Evolutionary conservation across 2,797 vertebrate genomes (phyloP).

Genomic region (Yasuhikotakia modesta): DNA sequence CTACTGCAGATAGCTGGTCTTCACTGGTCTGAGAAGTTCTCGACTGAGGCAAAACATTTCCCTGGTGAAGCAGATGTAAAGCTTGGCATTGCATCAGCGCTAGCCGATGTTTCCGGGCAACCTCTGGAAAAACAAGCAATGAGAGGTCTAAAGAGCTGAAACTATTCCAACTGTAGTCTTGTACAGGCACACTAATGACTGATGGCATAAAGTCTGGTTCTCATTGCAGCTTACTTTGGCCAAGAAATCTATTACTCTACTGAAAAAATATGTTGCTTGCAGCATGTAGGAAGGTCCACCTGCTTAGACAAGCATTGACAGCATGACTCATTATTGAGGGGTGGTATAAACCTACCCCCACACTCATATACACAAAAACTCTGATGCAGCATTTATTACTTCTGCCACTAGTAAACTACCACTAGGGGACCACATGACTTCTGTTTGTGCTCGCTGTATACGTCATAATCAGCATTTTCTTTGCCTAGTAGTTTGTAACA

Average conservation of each 20-base stretch:
- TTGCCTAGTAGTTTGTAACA: too few relatives aligned
- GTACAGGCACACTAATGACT: not conserved
- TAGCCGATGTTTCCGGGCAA: conserved; percentile 48
- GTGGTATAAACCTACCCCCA: not conserved
- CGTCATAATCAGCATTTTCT: too few relatives aligned
- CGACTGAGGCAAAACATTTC: conserved; percentile 32
- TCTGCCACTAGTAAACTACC: not conserved
- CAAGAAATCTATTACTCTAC: not conserved
- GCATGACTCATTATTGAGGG: not conserved
- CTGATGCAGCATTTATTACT: not conserved
- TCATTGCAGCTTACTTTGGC: not conserved
- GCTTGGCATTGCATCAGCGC: conserved; percentile 39
- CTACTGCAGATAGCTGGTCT: conserved; percentile 28
- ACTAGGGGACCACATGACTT: too few relatives aligned
- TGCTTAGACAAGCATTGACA: conserved; percentile 19
- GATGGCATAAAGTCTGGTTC: not conserved
- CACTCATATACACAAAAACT: not conserved
- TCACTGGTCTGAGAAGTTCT: conserved; percentile 24
- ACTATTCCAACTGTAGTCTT: not conserved
- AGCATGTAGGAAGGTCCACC: conserved; percentile 5
- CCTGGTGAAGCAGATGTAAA: conserved; percentile 22
- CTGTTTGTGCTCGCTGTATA: too few relatives aligned
- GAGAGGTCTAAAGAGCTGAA: conserved; percentile 32
- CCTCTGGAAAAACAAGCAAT: conserved; percentile 37
- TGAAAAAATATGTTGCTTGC: conserved; percentile 4